These are phyloP conservation scores for Apostichopus californicus DNA, from an alignment of 35 echinoderm and acorn worm genomes.

Conservation along the genomic window DNA sequence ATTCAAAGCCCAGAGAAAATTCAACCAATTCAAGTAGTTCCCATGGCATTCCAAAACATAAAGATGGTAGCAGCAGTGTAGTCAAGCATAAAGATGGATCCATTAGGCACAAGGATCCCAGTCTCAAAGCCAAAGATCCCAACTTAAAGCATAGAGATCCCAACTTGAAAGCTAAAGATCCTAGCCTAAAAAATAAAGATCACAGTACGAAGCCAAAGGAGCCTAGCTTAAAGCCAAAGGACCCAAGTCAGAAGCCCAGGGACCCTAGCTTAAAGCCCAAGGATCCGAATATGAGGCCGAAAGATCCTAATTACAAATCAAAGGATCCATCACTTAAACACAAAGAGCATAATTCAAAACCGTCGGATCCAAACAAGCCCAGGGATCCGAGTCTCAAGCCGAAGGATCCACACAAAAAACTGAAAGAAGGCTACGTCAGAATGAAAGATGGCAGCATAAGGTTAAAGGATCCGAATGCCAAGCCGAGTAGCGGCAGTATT, in stretches of 20 bases:
- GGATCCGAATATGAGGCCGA: conserved; percentile 53
- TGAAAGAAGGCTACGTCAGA: conserved; percentile 46
- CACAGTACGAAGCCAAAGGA: conserved; percentile 49
- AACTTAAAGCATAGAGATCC: conserved; percentile 26
- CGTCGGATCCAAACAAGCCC: conserved; percentile 56
- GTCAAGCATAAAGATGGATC: conserved; percentile 49
- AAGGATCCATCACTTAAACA: conserved; percentile 46
- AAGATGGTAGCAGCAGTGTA: neutral
- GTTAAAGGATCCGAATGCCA: conserved; percentile 38
- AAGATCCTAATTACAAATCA: conserved; percentile 49
- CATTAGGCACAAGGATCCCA: conserved; percentile 51
- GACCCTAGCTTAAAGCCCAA: conserved; percentile 39
- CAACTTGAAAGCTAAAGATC: conserved; percentile 60
- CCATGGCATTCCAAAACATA: conserved; percentile 47
- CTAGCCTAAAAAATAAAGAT: conserved; percentile 50
- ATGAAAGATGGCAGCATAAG: conserved; percentile 44
- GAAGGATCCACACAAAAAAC: conserved; percentile 35
- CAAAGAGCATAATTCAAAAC: conserved; percentile 42
- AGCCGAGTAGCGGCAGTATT: neutral
- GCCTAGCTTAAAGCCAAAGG: conserved; percentile 50
- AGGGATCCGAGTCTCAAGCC: conserved; percentile 25
- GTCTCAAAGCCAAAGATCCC: conserved; percentile 36
- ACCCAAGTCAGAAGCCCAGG: conserved; percentile 43
- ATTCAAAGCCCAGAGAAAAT: conserved; percentile 33
- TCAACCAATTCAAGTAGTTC: conserved; percentile 45